Conservation (phyloP, 2,797 vertebrate species). For the Botia kubotai region DNA sequence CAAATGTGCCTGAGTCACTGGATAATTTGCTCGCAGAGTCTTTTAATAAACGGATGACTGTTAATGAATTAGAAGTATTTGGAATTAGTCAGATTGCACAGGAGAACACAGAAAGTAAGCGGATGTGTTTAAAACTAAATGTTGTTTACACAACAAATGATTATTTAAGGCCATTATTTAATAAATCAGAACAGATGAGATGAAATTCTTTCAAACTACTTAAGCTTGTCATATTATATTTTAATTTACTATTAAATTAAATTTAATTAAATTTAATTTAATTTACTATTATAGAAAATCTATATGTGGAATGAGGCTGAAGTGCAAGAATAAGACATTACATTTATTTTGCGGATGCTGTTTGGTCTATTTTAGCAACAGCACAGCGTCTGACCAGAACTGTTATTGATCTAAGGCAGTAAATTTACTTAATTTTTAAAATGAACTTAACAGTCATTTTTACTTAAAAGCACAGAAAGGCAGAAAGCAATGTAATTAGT, state of each 20-base stretch:
- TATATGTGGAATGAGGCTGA: too few species aligned
- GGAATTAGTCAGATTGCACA: slow-evolving; percentile 91
- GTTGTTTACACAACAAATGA: slow-evolving; percentile 1
- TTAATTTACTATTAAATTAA: neutral
- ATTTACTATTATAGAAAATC: too few species aligned
- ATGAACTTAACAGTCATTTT: too few species aligned
- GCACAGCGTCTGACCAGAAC: too few species aligned
- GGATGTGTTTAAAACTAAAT: neutral
- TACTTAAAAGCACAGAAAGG: neutral
- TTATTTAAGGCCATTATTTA: neutral
- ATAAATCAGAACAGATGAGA: neutral
- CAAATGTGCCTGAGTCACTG: slow-evolving; percentile 82
- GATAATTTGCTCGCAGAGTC: slow-evolving; percentile 89
- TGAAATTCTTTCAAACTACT: neutral
- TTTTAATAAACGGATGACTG: slow-evolving; percentile 88
- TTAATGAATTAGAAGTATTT: slow-evolving; percentile 86
- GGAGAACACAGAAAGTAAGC: slow-evolving; percentile 86
- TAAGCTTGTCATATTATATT: neutral
- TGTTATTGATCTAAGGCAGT: neutral
- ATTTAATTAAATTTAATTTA: too few species aligned
- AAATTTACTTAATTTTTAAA: too few species aligned
- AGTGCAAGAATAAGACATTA: too few species aligned
- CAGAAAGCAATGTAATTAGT: neutral
- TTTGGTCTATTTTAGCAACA: too few species aligned
- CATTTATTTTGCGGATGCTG: too few species aligned